A percentile compares a stretch with the other conserved stretches of the same genome.
Evolutionary conservation across 2,888 invertebrate species (phyloP).

Genomic region (Agrochola macilenta): DNA sequence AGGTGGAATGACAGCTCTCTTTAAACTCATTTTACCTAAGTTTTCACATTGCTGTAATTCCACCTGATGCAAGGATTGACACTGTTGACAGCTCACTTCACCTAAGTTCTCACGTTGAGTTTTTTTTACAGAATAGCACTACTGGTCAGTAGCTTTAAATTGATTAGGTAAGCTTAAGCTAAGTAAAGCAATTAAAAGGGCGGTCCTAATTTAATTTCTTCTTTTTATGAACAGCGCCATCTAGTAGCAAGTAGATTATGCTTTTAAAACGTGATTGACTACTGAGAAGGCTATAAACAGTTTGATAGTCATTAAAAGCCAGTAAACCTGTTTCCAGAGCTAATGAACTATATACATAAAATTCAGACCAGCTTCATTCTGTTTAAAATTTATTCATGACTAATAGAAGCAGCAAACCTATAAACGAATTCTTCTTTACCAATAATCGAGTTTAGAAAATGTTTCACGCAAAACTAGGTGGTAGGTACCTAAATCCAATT

Average conservation of each 20-base stretch:
- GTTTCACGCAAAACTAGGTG: neutral
- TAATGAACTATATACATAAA: slow-evolving; percentile 19
- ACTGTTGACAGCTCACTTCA: too few species aligned
- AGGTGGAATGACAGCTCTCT: too few species aligned
- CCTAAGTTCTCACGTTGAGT: too few species aligned
- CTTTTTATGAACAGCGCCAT: slow-evolving; percentile 35
- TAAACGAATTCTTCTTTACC: neutral
- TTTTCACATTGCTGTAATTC: too few species aligned
- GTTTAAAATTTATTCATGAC: slow-evolving; percentile 1
- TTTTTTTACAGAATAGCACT: too few species aligned
- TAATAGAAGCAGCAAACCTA: neutral
- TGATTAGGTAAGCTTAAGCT: neutral
- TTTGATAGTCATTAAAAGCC: slow-evolving; percentile 14
- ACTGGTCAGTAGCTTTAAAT: slow-evolving; percentile 8
- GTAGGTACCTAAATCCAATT: neutral
- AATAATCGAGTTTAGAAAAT: neutral
- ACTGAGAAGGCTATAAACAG: neutral
- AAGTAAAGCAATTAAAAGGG: neutral
- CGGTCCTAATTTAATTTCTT: too few species aligned
- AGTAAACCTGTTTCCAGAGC: neutral
- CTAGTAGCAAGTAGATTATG: slow-evolving; percentile 44
- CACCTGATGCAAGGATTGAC: too few species aligned
- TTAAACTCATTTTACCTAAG: too few species aligned
- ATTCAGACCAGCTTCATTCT: neutral
- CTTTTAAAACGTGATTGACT: neutral